phyloP scores from a whole-genome alignment of 2,113 vertebrate species.

The Gavialis gangeticus region DNA sequence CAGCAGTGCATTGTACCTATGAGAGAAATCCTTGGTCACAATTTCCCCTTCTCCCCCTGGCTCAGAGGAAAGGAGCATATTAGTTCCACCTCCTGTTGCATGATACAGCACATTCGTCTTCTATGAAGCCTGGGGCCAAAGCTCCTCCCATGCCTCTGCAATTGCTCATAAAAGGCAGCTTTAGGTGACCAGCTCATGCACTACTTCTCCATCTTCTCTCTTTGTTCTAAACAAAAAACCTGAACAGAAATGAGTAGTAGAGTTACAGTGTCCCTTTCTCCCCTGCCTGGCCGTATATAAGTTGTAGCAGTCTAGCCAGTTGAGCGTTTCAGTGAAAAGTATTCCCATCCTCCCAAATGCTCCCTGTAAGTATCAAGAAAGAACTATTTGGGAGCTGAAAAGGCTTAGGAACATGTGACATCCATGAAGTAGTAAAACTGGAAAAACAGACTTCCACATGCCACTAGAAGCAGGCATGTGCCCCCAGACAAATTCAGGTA shows the following conservation, averaged over 20 bases:
- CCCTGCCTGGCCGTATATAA: neutral
- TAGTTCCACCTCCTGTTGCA: neutral
- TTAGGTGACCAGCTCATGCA: neutral
- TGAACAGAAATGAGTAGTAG: neutral
- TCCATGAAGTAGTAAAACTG: neutral
- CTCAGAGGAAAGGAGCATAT: neutral
- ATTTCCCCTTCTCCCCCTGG: neutral
- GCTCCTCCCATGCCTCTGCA: neutral
- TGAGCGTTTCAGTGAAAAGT: neutral
- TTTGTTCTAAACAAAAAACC: neutral
- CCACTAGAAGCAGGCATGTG: neutral
- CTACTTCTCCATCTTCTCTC: neutral
- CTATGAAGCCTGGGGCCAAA: neutral
- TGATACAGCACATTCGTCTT: neutral
- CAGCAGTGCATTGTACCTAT: too few relatives aligned
- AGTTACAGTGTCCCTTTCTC: neutral
- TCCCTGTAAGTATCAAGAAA: neutral
- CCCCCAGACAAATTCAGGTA: neutral
- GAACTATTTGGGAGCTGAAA: neutral
- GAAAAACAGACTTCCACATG: accelerated
- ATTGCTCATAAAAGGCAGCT: neutral
- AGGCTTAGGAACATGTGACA: neutral
- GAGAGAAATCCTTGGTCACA: neutral
- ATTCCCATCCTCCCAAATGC: neutral
- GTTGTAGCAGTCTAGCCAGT: neutral